Evolutionary conservation across 2,113 vertebrate genomes (phyloP).

Genomic region (Dryoscopus gambensis): DNA sequence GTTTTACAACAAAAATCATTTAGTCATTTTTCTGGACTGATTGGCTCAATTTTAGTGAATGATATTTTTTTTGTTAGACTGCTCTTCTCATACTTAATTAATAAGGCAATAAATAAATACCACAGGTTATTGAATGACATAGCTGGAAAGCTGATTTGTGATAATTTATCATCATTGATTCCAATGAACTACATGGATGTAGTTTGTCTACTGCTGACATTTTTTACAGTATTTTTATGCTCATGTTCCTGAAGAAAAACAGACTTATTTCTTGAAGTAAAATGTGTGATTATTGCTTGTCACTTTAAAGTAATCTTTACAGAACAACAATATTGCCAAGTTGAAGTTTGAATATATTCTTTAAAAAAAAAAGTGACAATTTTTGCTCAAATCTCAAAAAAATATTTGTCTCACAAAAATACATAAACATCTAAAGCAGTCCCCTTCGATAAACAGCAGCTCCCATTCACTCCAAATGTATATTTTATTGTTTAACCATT

Average conservation of each 20-base stretch:
- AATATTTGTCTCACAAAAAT: neutral
- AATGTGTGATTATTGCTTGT: neutral
- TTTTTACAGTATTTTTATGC: neutral
- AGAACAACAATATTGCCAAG: neutral
- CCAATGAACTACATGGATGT: neutral
- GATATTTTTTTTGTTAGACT: neutral
- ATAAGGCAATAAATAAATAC: neutral
- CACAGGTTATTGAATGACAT: neutral
- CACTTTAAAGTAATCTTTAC: neutral
- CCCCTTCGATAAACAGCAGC: neutral
- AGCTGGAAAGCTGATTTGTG: neutral
- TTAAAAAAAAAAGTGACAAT: rapidly evolving
- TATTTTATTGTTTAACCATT: neutral
- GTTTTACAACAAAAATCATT: neutral
- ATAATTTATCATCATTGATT: neutral
- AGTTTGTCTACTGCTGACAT: neutral
- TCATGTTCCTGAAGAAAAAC: neutral
- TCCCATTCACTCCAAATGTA: neutral
- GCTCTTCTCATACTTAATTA: neutral
- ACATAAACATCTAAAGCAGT: neutral
- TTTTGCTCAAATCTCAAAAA: neutral
- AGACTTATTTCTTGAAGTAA: neutral
- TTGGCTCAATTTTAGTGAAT: neutral
- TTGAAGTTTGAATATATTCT: neutral
- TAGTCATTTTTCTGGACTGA: neutral